phyloP scores from a whole-genome alignment of 2,113 vertebrate genomes.

The Ceuthmochares aereus region DNA sequence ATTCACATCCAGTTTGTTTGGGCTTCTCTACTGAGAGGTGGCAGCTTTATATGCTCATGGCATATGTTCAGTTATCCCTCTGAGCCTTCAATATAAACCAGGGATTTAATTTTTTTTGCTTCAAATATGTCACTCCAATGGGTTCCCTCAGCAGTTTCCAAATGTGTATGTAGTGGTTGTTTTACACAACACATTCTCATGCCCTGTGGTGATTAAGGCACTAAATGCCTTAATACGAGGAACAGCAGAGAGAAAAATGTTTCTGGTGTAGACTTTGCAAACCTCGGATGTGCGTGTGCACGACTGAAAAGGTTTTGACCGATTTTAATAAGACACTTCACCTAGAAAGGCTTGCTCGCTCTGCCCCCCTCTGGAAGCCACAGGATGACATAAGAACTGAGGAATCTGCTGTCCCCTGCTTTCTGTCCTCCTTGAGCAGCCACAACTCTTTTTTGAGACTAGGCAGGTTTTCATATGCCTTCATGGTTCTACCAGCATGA shows the following conservation, averaged over 20 bases:
- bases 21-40: slow-evolving; percentile 16
- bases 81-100: neutral
- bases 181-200: neutral
- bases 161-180: neutral
- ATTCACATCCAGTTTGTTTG: neutral
- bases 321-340: neutral
- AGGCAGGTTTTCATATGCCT: neutral
- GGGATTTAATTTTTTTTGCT: neutral
- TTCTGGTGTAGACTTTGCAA: neutral
- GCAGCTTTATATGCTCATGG: neutral
- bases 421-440: neutral
- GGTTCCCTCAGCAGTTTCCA: neutral
- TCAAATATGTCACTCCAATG: neutral
- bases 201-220: neutral
- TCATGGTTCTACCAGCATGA: rapidly evolving
- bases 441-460: neutral
- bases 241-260: neutral
- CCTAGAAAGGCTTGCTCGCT: neutral
- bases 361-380: neutral
- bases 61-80: slow-evolving; percentile 21
- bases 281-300: neutral
- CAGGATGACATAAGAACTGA: neutral
- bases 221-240: neutral
- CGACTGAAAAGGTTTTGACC: neutral
- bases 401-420: neutral